phyloP scores from a whole-genome alignment of 2,888 invertebrate genomes.

The Choreutis nemorana region DNA sequence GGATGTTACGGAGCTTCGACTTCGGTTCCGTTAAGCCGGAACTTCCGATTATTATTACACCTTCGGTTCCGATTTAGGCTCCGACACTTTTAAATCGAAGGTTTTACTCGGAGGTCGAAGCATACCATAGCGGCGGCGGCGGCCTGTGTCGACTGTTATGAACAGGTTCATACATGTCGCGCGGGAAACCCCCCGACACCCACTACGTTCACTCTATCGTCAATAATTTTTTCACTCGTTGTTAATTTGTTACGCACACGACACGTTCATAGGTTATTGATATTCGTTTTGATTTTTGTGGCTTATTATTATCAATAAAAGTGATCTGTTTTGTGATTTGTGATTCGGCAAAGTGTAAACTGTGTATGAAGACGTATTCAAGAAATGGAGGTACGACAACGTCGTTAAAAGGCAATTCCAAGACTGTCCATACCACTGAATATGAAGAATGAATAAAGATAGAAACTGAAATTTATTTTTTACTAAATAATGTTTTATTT shows the following conservation, averaged over 20 bases:
- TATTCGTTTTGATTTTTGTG: slow-evolving; percentile 13
- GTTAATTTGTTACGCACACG: slow-evolving; percentile 1
- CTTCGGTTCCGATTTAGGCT: slow-evolving; percentile 7
- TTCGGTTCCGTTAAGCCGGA: too few relatives aligned
- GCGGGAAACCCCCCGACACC: neutral
- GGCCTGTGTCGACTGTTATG: slow-evolving; percentile 6
- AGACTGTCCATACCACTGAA: too few relatives aligned
- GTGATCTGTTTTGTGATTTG: slow-evolving; percentile 12
- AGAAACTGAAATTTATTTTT: too few relatives aligned
- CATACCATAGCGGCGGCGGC: slow-evolving; percentile 7
- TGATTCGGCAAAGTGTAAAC: too few relatives aligned
- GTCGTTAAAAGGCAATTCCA: too few relatives aligned
- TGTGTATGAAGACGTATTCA: too few relatives aligned
- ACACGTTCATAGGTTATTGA: slow-evolving; percentile 1
- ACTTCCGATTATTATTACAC: too few relatives aligned
- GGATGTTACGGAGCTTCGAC: too few relatives aligned
- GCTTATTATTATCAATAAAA: slow-evolving; percentile 13
- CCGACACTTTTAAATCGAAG: slow-evolving; percentile 9
- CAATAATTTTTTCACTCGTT: slow-evolving; percentile 3
- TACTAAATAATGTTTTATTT: too few relatives aligned
- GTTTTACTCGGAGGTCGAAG: slow-evolving; percentile 11
- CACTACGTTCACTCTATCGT: slow-evolving; percentile 2
- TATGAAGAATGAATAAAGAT: too few relatives aligned
- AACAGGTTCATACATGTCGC: slow-evolving; percentile 8
- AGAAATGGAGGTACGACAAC: too few relatives aligned